Percentiles rank a stretch among this genome's conserved stretches.
These are phyloP conservation scores for Sebastiscus tertius DNA, from an alignment of 2,797 vertebrate species.

Conservation along the genomic window DNA sequence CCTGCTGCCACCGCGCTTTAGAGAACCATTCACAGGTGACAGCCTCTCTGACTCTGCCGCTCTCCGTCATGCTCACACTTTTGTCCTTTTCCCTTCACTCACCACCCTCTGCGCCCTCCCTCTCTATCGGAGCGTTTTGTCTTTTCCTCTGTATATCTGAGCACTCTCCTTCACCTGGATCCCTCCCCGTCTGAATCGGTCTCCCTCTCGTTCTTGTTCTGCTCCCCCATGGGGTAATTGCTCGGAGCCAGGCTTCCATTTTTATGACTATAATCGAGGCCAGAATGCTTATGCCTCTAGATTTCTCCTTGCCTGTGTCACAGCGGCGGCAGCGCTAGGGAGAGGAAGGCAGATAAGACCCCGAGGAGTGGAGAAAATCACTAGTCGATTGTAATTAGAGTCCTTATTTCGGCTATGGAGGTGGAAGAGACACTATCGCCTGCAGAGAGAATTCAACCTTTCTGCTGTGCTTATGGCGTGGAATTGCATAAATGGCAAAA, in stretches of 20 bases:
- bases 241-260: conserved; percentile 74
- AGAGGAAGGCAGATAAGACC: conserved; percentile 70
- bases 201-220: conserved; percentile 43
- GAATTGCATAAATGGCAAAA: conserved; percentile 35
- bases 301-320: conserved; percentile 76
- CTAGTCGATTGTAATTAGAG: conserved; percentile 78
- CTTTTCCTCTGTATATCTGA: conserved; percentile 46
- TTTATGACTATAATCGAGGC: conserved; percentile 80
- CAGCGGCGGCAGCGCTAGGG: conserved; percentile 46
- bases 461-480: conserved; percentile 35
- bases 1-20: conserved; percentile 58
- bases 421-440: conserved; percentile 49
- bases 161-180: conserved; percentile 75
- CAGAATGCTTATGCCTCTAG: conserved; percentile 74
- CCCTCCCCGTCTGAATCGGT: conserved; percentile 45
- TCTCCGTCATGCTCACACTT: conserved; percentile 53
- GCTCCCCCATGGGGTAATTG: conserved; percentile 73
- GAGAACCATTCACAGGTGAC: conserved; percentile 63
- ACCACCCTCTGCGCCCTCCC: conserved; percentile 10
- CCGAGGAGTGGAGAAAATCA: conserved; percentile 70
- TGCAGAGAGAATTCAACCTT: conserved; percentile 57
- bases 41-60: conserved; percentile 52
- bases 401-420: conserved; percentile 65
- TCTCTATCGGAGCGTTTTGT: conserved; percentile 45
- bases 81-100: conserved; percentile 51